Base-by-base conservation (phyloP, 2,113 vertebrate genomes). In the Athene noctua region DNA sequence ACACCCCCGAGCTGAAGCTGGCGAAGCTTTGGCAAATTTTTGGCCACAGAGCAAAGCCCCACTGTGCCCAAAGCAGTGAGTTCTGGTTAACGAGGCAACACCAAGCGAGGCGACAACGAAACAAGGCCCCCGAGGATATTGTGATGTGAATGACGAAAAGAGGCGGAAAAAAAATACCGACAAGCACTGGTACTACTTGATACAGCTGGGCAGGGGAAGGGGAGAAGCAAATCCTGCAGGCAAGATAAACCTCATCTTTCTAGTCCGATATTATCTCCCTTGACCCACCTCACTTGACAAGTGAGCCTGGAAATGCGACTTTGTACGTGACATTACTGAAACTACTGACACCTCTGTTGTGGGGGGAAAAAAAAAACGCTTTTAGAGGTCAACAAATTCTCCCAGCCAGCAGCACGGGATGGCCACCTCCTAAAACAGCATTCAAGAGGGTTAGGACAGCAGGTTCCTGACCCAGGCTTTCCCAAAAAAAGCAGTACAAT, bases 251-350 rank as follows among this genome's bases (percentile, higher is more conserved):
- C 46, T 34, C 62, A n/a, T 20, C 12, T 1, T 62, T 22, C 63
- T 11, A 0, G 32, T 36, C 42, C 0, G 0, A 0, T 2, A 3
- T 36, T 13, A 17, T 2, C 55, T 55, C 36, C 72, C 49, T 4
- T 58, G 16, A 30, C 32, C 72, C 71, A n/a, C 23, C 58, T 49
- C 44, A 46, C 44, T 46, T 46, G 44, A 46, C 16, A 46, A 46
- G 44, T 46, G 44, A 46, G 44, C 26, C 36, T 20, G 26, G 19
- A 32, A 66, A 30, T 0, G 6, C 21, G 15, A 27, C 47, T 42
- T 11, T 7, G 3, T 9, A 22, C 10, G 5, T 1, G 57, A 16
- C 6, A 4, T 49, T 67, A n/a, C 52, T 42, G 55, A 15, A 70
- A 23, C 2, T 1, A 19, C 4, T 42, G 4, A 11, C 23, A 17